These are phyloP conservation scores for Tapera naevia DNA, from an alignment of 2,797 vertebrate genomes.

Conservation along the genomic window DNA sequence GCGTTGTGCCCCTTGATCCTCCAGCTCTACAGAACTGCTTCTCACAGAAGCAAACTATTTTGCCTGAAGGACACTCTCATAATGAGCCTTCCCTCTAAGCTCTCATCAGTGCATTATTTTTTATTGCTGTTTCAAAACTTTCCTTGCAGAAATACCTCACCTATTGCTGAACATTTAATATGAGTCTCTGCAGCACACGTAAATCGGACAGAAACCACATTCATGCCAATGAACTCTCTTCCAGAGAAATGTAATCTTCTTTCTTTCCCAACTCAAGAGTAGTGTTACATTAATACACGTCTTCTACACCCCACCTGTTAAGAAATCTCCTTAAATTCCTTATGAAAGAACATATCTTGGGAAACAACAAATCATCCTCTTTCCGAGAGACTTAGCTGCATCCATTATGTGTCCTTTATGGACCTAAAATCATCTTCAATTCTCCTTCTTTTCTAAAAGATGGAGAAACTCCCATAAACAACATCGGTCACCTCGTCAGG, in stretches of 20 bases:
- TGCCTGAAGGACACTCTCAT: not conserved
- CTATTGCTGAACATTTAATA: not conserved
- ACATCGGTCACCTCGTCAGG: not conserved
- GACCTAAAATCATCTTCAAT: not conserved
- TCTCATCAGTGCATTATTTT: not conserved
- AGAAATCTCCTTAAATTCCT: not conserved
- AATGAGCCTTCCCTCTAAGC: not conserved
- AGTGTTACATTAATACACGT: not conserved
- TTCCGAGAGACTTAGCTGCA: rapidly evolving
- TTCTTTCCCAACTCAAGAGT: not conserved
- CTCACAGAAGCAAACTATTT: not conserved
- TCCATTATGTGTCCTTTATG: not conserved
- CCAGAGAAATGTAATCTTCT: not conserved
- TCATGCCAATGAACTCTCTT: not conserved
- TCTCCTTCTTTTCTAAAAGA: not conserved
- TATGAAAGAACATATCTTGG: not conserved
- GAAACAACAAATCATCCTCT: not conserved
- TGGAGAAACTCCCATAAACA: not conserved
- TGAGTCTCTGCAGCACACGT: not conserved
- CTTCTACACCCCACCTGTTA: not conserved
- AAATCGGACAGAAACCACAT: not conserved
- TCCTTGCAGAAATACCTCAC: not conserved
- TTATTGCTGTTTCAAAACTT: not conserved
- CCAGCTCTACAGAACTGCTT: not conserved
- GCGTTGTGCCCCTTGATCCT: not conserved